These are phyloP conservation scores for Hylomyscus alleni DNA, from an alignment of 2,797 vertebrate species.

Conservation along the genomic window DNA sequence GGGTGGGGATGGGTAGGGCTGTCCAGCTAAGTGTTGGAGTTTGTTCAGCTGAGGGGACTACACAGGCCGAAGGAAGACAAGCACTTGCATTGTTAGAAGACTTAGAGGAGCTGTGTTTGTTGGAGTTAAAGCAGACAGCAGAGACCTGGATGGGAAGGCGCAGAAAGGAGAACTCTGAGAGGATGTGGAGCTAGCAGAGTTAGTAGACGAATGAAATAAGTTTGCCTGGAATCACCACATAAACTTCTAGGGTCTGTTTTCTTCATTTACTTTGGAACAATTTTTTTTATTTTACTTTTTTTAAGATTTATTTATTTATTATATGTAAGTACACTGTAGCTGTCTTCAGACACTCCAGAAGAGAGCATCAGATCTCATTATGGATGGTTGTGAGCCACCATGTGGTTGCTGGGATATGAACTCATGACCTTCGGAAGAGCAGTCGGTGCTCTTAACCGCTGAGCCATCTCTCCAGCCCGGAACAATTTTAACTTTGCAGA, in stretches of 20 bases:
- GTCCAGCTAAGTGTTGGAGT: background rate
- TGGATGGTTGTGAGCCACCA: no score
- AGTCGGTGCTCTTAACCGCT: no score
- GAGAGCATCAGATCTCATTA: no score
- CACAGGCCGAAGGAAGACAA: constrained; percentile 15
- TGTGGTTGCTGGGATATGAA: no score
- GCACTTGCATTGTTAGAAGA: background rate
- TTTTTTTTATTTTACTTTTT: no score
- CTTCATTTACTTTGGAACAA: background rate
- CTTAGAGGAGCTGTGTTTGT: background rate
- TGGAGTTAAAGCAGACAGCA: background rate
- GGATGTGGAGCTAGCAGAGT: background rate
- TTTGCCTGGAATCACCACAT: background rate
- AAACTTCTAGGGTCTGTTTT: background rate
- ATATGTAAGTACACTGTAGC: no score
- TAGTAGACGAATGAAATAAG: background rate
- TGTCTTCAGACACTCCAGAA: no score
- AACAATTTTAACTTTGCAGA: background rate
- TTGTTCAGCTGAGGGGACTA: background rate
- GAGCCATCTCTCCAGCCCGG: no score
- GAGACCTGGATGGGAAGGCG: background rate
- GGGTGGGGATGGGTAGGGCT: no score
- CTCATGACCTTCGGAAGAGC: no score
- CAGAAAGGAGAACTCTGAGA: background rate
- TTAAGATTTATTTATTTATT: no score